Evolutionary conservation across 2,888 invertebrate species (phyloP).

Genomic region (Oligia strigilis): DNA sequence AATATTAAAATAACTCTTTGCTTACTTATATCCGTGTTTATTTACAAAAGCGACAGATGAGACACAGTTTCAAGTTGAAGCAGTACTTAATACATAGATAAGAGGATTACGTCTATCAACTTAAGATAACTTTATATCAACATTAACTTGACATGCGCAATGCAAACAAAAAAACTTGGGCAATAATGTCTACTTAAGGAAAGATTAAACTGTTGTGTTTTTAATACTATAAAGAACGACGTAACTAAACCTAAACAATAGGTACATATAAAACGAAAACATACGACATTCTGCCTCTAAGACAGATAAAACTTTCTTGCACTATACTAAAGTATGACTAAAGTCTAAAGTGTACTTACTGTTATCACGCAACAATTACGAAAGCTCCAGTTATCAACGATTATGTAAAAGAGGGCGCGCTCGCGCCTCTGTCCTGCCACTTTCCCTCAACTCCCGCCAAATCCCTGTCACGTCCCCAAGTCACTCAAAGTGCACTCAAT

Average conservation of each 20-base stretch:
- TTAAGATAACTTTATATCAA: conserved; percentile 64
- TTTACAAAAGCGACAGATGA: conserved; percentile 51
- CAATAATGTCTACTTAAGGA: conserved; percentile 34
- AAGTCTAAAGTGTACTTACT: conserved; percentile 80
- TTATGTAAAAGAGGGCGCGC: conserved; percentile 81
- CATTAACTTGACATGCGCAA: conserved; percentile 65
- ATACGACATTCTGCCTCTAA: conserved; percentile 7
- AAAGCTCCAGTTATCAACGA: conserved; percentile 84
- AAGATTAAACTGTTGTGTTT: conserved; percentile 37
- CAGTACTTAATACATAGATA: conserved; percentile 56
- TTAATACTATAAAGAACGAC: background rate
- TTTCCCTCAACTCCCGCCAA: conserved; percentile 81
- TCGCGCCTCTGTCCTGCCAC: conserved; percentile 74
- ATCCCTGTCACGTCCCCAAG: conserved; percentile 74
- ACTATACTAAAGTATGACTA: conserved; percentile 51
- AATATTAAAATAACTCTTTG: conserved; percentile 58
- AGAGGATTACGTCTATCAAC: conserved; percentile 66
- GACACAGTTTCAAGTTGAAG: conserved; percentile 47
- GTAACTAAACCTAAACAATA: conserved; percentile 36
- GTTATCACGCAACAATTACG: conserved; percentile 87
- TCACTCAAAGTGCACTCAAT: conserved; percentile 74
- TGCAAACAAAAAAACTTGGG: conserved; percentile 58
- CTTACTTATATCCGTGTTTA: conserved; percentile 48
- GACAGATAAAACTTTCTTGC: conserved; percentile 54
- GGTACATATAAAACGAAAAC: background rate